phyloP scores from a whole-genome alignment of 2,113 vertebrate species.

The Sprattus sprattus region DNA sequence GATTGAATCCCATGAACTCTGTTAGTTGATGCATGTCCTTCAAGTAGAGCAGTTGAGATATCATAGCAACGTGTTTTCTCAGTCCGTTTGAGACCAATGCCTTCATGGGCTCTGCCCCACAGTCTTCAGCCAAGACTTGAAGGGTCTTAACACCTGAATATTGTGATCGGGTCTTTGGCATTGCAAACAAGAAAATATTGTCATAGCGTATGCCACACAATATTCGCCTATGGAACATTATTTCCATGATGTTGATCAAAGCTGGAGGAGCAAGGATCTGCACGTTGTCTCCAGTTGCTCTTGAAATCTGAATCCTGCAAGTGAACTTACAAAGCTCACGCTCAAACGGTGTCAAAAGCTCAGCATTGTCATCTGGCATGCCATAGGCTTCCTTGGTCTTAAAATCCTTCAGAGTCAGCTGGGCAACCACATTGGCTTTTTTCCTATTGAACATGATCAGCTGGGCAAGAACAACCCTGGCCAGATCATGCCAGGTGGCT shows the following conservation, averaged over 20 bases:
- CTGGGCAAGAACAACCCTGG: neutral
- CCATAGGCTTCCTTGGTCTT: neutral
- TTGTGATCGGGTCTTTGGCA: neutral
- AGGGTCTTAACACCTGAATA: neutral
- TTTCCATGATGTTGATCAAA: neutral
- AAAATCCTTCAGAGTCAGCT: neutral
- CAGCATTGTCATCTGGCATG: neutral
- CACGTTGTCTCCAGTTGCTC: slow-evolving; percentile 1
- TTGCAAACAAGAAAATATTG: neutral
- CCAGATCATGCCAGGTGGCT: neutral
- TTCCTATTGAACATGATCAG: neutral
- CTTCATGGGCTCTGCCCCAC: neutral
- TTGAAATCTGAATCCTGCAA: neutral
- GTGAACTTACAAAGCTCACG: neutral
- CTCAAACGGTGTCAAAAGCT: neutral
- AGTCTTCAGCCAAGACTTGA: neutral
- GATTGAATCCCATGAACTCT: slow-evolving; percentile 1
- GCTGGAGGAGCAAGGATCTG: neutral
- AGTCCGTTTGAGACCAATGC: neutral
- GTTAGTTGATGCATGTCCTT: neutral
- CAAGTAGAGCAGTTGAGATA: neutral
- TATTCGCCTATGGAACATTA: neutral
- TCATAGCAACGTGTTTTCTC: neutral
- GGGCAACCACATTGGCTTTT: neutral
- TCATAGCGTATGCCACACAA: neutral